Conservation (phyloP, 2,797 vertebrate genomes). For the Podarcis lilfordi region DNA sequence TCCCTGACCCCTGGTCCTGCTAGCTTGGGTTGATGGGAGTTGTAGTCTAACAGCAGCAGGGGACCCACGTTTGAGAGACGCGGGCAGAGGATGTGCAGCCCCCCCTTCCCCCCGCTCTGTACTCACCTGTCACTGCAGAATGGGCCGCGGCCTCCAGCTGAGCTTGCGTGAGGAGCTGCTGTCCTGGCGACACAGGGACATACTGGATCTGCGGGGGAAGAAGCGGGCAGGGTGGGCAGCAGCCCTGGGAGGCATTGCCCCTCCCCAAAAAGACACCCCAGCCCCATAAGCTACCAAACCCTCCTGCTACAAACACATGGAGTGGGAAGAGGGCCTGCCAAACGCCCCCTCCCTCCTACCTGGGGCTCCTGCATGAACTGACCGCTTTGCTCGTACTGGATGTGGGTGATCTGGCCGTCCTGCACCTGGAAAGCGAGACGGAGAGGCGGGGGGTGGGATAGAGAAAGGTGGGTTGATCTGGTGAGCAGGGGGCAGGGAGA, state of each 20-base stretch:
- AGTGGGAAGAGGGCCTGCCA: slow-evolving; percentile 30
- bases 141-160: slow-evolving; percentile 91
- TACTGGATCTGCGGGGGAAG: slow-evolving; percentile 88
- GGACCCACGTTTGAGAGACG: neutral
- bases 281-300: neutral
- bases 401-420: slow-evolving; percentile 94
- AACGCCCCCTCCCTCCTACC: slow-evolving; percentile 70
- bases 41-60: no score
- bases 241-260: neutral
- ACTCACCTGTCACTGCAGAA: slow-evolving; percentile 89
- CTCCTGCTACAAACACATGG: neutral
- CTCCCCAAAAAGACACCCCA: neutral
- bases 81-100: neutral
- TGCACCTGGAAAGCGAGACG: slow-evolving; percentile 81
- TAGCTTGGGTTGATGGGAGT: no score
- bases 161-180: slow-evolving; percentile 89
- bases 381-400: slow-evolving; percentile 92
- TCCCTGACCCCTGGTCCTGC: no score
- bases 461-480: no score
- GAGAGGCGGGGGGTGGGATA: accelerated
- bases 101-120: neutral
- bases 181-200: slow-evolving; percentile 88
- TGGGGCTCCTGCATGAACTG: slow-evolving; percentile 90
- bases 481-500: neutral
- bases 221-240: accelerated